Base-by-base conservation (phyloP, 23 tunicate genomes). In the Ciona savignyi region DNA sequence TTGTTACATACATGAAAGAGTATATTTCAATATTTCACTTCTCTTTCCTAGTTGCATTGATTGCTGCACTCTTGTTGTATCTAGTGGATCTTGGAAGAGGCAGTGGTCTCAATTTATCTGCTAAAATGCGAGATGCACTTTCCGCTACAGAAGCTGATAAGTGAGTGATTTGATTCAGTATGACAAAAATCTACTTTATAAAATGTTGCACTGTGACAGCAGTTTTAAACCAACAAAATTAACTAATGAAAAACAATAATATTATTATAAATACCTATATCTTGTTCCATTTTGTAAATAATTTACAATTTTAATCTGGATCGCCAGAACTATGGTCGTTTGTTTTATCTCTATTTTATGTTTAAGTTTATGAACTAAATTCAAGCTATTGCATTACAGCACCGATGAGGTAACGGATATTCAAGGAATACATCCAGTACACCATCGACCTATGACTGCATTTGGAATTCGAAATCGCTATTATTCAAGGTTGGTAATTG, bases 391-490 rank as follows among this genome's bases (percentile, higher is more conserved):
- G n/a, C n/a, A n/a, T n/a, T n/a, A n/a, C n/a, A n/a, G n/a, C n/a
- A n/a, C n/a, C n/a, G n/a, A n/a, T n/a, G n/a, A n/a, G n/a, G n/a
- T n/a, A n/a, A n/a, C n/a, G n/a, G n/a, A n/a, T n/a, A n/a, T n/a
- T n/a, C 77, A 83, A 27, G 66, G 89, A 69, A 77, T 77, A 63
- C 77, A 83, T 63, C 77, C 89, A 1, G 35, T 22, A 28, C 75
- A 3, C 4, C 27, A 35, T 9, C 71, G 60, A 61, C 79, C 87
- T 27, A 66, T 63, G 67, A 67, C 81, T 19, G 87, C 81, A 29
- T 83, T 75, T 78, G 83, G 68, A 20, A 70, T 85, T 33, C 66
- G 90, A 33, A 85, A 85, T 48, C 75, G 90, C 63, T 85, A 85
- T 73, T 85, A 85, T 66, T 85, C 90, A 0, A 70, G 80, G 80